These are phyloP conservation scores for Actinemys pallida DNA, from an alignment of 2,113 vertebrate genomes.

Conservation along the genomic window DNA sequence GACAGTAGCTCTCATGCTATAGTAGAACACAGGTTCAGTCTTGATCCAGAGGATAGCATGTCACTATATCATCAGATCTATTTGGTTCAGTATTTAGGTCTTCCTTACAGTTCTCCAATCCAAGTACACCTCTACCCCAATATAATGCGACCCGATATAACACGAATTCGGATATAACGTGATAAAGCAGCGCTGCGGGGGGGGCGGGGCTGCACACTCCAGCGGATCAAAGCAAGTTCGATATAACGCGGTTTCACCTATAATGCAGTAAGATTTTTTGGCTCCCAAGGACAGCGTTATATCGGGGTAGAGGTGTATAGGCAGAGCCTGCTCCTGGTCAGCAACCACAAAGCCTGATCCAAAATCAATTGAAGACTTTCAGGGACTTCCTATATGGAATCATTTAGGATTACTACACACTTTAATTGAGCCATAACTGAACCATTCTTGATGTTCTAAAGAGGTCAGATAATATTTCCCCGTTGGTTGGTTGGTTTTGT, in stretches of 20 bases:
- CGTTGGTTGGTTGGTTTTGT: not conserved
- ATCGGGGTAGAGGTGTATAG: too few relatives aligned
- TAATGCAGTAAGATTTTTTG: too few relatives aligned
- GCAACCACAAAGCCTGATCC: not conserved
- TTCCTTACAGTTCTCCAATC: not conserved
- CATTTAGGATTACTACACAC: not conserved
- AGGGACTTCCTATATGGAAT: not conserved
- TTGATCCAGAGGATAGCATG: not conserved
- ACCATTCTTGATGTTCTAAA: accelerated
- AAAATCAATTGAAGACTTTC: not conserved
- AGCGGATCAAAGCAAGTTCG: too few relatives aligned
- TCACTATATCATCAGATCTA: accelerated
- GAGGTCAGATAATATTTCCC: not conserved
- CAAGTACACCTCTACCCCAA: not conserved
- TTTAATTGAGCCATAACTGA: not conserved
- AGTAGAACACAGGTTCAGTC: not conserved
- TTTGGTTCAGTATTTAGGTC: not conserved
- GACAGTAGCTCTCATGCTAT: not conserved
- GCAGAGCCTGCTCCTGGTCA: not conserved
- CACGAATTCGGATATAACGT: too few relatives aligned
- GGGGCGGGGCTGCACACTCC: too few relatives aligned
- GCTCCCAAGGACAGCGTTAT: too few relatives aligned
- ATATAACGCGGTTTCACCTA: too few relatives aligned
- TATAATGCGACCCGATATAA: too few relatives aligned
- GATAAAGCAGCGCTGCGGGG: too few relatives aligned